These are phyloP conservation scores for Troglohyphantes excavatus DNA, from an alignment of 2,888 invertebrate genomes.

Conservation along the genomic window DNA sequence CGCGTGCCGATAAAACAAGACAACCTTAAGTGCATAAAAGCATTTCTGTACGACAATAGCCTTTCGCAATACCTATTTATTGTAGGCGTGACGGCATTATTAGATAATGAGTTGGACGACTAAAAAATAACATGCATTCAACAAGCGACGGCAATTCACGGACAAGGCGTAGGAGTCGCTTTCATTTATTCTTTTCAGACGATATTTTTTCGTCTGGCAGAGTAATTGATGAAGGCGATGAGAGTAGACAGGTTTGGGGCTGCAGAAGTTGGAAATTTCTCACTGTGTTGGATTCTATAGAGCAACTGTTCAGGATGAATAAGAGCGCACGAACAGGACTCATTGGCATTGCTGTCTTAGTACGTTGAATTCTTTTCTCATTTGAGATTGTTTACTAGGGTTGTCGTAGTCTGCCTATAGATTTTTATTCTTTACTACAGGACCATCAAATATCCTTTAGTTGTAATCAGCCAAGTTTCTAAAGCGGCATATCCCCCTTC, in stretches of 20 bases:
- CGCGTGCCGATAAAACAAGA: background rate
- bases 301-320: constrained; percentile 36
- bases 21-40: background rate
- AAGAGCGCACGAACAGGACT: constrained; percentile 53
- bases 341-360: constrained; percentile 59
- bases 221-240: constrained; percentile 34
- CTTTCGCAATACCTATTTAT: constrained; percentile 27
- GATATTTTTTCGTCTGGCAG: constrained; percentile 31
- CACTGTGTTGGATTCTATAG: background rate
- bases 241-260: constrained; percentile 19
- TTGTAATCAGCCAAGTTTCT: too few relatives aligned
- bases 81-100: constrained; percentile 31
- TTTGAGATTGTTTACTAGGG: background rate
- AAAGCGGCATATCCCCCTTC: too few relatives aligned
- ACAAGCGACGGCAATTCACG: constrained; percentile 20
- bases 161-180: constrained; percentile 48
- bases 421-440: too few relatives aligned
- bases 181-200: constrained; percentile 38
- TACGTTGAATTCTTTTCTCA: constrained; percentile 8
- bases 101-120: constrained; percentile 33
- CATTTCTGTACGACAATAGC: constrained; percentile 1
- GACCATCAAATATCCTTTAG: too few relatives aligned
- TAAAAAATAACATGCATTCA: constrained; percentile 42
- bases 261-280: background rate
- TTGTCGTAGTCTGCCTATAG: too few relatives aligned